Evolutionary conservation across 1,140 invertebrate genomes (phyloP).

Genomic region (Coboldia fuscipes): DNA sequence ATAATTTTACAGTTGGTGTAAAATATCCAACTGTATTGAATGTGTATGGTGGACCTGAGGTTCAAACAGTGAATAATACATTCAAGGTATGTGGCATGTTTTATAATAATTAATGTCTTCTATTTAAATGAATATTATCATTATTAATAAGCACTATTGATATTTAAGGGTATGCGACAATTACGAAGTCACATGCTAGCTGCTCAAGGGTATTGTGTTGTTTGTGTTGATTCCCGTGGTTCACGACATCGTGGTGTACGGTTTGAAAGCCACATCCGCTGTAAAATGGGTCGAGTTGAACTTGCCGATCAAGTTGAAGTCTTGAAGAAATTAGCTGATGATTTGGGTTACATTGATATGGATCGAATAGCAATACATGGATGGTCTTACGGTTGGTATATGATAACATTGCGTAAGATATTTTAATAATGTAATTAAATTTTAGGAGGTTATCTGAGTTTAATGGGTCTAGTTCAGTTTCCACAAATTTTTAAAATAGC

Average conservation of each 20-base stretch:
- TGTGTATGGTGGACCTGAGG: slow-evolving; percentile 94
- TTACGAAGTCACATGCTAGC: slow-evolving; percentile 86
- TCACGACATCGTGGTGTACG: slow-evolving; percentile 77
- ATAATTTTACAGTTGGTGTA: slow-evolving; percentile 45
- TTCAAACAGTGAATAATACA: slow-evolving; percentile 90
- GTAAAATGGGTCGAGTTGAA: slow-evolving; percentile 87
- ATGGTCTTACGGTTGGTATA: slow-evolving; percentile 98
- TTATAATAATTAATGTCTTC: not conserved
- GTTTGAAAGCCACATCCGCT: slow-evolving; percentile 78
- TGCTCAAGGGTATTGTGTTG: slow-evolving; percentile 89
- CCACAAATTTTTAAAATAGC: slow-evolving; percentile 72
- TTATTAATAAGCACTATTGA: slow-evolving; percentile 1
- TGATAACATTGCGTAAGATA: slow-evolving; percentile 6
- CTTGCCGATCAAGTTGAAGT: slow-evolving; percentile 93
- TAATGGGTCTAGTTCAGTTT: slow-evolving; percentile 66
- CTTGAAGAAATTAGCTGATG: slow-evolving; percentile 63
- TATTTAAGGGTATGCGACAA: slow-evolving; percentile 59
- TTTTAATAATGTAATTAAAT: not conserved
- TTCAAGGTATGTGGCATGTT: slow-evolving; percentile 51
- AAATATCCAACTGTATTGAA: slow-evolving; percentile 90
- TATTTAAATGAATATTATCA: not conserved
- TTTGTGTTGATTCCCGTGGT: slow-evolving; percentile 81
- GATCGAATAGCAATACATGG: slow-evolving; percentile 85
- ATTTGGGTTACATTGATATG: slow-evolving; percentile 75
- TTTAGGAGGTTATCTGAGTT: slow-evolving; percentile 54